Conservation (phyloP, 2,113 vertebrate species). For the Cyprinodon tularosa region DNA sequence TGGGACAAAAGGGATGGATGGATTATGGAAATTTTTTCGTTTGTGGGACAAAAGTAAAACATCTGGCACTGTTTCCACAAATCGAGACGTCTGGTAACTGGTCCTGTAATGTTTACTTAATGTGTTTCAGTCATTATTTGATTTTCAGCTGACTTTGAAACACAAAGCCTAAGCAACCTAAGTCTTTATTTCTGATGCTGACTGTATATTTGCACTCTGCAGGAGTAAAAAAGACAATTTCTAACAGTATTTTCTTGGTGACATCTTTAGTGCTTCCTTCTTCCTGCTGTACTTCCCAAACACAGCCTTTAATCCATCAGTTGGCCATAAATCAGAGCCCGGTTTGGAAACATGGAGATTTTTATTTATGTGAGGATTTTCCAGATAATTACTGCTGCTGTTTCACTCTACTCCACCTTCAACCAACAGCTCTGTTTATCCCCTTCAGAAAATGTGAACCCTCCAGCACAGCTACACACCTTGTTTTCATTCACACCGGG, state of each 20-base stretch:
- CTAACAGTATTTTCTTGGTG: neutral
- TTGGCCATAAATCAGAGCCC: neutral
- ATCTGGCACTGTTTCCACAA: too few relatives aligned
- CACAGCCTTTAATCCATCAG: conserved; percentile 31
- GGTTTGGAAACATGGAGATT: conserved; percentile 10
- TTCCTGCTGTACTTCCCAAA: conserved; percentile 26
- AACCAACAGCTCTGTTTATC: conserved; percentile 20
- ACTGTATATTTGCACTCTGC: neutral
- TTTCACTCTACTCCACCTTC: neutral
- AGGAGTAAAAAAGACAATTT: neutral
- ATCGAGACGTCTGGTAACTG: too few relatives aligned
- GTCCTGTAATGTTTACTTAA: too few relatives aligned
- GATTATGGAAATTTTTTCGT: too few relatives aligned
- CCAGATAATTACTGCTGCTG: conserved; percentile 22
- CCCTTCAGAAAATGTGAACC: conserved; percentile 25
- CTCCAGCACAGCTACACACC: conserved; percentile 1
- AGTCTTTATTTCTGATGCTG: neutral
- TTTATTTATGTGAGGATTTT: conserved; percentile 34
- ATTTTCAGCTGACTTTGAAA: neutral
- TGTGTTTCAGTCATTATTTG: neutral
- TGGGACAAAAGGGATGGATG: too few relatives aligned
- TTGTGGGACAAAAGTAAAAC: too few relatives aligned
- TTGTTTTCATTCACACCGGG: conserved; percentile 52
- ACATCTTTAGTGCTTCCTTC: conserved; percentile 10
- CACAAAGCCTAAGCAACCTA: neutral